A percentile compares a stretch with the other conserved stretches of the same genome.
Conservation (phyloP, 2,113 vertebrate genomes). For the Gopherus evgoodei region DNA sequence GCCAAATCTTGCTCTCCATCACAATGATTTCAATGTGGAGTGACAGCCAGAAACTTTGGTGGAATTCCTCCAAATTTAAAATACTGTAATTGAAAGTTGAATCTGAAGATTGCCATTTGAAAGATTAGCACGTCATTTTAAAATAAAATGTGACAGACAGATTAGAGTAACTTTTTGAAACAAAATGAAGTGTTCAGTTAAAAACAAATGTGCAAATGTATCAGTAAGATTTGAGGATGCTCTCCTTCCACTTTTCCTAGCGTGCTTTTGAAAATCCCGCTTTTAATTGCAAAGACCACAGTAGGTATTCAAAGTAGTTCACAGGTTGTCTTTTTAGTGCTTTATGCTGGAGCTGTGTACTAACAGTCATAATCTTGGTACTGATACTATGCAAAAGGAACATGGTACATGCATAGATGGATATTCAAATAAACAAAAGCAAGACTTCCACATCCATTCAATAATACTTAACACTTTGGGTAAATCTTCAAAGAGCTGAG, state of each 20-base stretch:
- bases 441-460: constrained; percentile 12
- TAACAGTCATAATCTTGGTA: not conserved
- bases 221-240: not conserved
- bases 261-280: not conserved
- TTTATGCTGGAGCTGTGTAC: not conserved
- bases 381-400: accelerated
- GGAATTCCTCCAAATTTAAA: not conserved
- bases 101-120: not conserved
- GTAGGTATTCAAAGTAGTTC: not conserved
- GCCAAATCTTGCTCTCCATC: not conserved
- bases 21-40: not conserved
- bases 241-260: not conserved
- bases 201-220: not conserved
- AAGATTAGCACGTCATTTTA: not conserved
- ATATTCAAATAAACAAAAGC: not conserved
- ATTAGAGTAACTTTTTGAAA: not conserved
- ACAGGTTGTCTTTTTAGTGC: not conserved
- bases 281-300: not conserved
- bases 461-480: constrained; percentile 27
- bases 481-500: constrained; percentile 63
- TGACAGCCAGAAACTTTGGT: not conserved
- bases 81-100: not conserved
- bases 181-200: not conserved
- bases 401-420: accelerated
- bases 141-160: not conserved